A percentile compares a stretch with the other conserved stretches of the same genome.
Conservation (phyloP, 1,140 invertebrate genomes). For the Pseudobourletiella spinata region DNA sequence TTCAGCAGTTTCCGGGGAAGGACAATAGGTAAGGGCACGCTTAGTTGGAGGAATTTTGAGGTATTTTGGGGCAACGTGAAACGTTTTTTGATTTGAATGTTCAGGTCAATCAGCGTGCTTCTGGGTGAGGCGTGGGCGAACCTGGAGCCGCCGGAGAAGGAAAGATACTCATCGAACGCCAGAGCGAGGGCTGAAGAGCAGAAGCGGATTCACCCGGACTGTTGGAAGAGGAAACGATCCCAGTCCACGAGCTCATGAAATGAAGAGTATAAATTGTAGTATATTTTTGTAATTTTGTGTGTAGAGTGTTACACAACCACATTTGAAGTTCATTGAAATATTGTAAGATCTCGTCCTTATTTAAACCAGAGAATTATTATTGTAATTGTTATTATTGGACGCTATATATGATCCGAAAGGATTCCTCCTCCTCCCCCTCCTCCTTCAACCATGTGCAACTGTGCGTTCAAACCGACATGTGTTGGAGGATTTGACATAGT, state of each 20-base stretch:
- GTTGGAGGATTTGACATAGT: too few relatives aligned
- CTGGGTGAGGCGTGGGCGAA: constrained; percentile 49
- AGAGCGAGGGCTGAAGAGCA: constrained; percentile 46
- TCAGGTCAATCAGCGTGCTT: constrained; percentile 49
- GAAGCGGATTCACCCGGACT: constrained; percentile 49
- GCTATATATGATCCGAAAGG: too few relatives aligned
- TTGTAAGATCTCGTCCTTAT: background rate
- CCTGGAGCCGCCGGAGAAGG: constrained; percentile 41
- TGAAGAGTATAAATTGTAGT: too few relatives aligned
- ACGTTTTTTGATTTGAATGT: constrained; percentile 26
- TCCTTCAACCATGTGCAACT: too few relatives aligned
- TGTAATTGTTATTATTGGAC: too few relatives aligned
- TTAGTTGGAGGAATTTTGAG: background rate
- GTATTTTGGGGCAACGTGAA: background rate
- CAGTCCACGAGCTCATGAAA: constrained; percentile 24
- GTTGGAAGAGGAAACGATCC: constrained; percentile 50
- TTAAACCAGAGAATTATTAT: too few relatives aligned
- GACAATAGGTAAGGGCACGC: constrained; percentile 46
- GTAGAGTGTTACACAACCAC: background rate
- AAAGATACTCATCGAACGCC: constrained; percentile 44
- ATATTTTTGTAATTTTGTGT: too few relatives aligned
- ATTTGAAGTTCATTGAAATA: background rate
- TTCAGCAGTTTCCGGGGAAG: constrained; percentile 48
- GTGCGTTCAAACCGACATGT: too few relatives aligned
- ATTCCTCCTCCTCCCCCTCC: too few relatives aligned